phyloP scores from a whole-genome alignment of 2,797 vertebrate genomes.

The Echiichthys vipera region DNA sequence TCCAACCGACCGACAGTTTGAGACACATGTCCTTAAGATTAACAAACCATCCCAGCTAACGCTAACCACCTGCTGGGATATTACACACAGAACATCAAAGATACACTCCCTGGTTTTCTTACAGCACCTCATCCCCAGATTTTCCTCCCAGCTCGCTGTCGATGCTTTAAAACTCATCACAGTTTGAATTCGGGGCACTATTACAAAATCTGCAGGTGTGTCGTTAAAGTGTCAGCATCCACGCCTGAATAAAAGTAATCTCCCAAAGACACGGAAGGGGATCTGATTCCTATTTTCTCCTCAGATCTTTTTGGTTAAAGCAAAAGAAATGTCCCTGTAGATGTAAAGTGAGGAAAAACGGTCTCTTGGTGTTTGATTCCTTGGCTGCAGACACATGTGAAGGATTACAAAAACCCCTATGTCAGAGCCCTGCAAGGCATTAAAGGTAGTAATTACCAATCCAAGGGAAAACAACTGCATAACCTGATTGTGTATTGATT shows the following conservation, averaged over 20 bases:
- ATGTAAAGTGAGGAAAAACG: not conserved
- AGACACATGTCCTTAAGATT: not conserved
- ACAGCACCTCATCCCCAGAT: not conserved
- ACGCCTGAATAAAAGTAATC: not conserved
- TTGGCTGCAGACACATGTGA: constrained; percentile 16
- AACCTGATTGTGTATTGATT: constrained; percentile 75
- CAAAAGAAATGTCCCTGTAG: not conserved
- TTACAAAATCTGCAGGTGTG: not conserved
- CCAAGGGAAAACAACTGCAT: constrained; percentile 59
- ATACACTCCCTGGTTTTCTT: not conserved
- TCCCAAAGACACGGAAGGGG: not conserved
- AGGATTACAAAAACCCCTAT: constrained; percentile 26
- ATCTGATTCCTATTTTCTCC: not conserved
- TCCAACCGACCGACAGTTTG: not conserved
- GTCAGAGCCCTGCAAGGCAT: constrained; percentile 44
- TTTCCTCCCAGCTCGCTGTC: not conserved
- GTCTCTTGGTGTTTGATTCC: not conserved
- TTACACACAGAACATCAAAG: not conserved
- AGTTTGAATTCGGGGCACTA: constrained; percentile 6
- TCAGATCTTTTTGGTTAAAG: not conserved
- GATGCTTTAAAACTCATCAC: not conserved
- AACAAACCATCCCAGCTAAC: not conserved
- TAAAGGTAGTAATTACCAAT: constrained; percentile 68
- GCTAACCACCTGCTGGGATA: too few species aligned
- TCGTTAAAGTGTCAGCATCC: not conserved